Conservation (phyloP, 2,888 invertebrate genomes). For the Napeogenes sylphis region DNA sequence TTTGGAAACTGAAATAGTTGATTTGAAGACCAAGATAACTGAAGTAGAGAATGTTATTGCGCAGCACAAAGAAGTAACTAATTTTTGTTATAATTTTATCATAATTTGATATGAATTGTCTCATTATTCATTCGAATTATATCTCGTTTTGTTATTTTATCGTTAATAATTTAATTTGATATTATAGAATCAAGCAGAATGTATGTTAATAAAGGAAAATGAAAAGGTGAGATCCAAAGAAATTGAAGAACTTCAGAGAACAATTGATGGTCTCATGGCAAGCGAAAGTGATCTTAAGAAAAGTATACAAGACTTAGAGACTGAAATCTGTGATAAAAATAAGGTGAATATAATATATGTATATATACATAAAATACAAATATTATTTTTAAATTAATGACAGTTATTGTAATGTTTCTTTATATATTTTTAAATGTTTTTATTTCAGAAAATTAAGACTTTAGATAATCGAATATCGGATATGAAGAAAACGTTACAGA, state of each 20-base stretch:
- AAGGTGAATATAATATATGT: conserved; percentile 57
- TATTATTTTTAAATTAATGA: no score
- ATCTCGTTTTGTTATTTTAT: conserved; percentile 1
- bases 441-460: conserved; percentile 87
- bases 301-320: conserved; percentile 72
- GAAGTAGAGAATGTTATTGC: conserved; percentile 75
- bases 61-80: conserved; percentile 71
- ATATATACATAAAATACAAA: background rate
- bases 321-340: conserved; percentile 80
- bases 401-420: background rate
- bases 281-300: conserved; percentile 62
- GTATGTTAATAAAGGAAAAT: conserved; percentile 69
- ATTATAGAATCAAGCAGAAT: conserved; percentile 66
- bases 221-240: conserved; percentile 54
- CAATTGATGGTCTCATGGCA: conserved; percentile 67
- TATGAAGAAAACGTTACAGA: conserved; percentile 93
- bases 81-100: background rate
- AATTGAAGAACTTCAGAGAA: conserved; percentile 57
- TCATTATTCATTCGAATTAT: background rate
- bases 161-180: background rate
- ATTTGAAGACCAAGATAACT: conserved; percentile 76
- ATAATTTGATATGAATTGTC: no score
- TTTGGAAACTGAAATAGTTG: conserved; percentile 81
- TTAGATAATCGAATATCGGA: conserved; percentile 92
- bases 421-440: conserved; percentile 6